A percentile compares a stretch with the other conserved stretches of the same genome.
phyloP scores from a whole-genome alignment of 2,113 vertebrate species.

The Psammodynastes pulverulentus region DNA sequence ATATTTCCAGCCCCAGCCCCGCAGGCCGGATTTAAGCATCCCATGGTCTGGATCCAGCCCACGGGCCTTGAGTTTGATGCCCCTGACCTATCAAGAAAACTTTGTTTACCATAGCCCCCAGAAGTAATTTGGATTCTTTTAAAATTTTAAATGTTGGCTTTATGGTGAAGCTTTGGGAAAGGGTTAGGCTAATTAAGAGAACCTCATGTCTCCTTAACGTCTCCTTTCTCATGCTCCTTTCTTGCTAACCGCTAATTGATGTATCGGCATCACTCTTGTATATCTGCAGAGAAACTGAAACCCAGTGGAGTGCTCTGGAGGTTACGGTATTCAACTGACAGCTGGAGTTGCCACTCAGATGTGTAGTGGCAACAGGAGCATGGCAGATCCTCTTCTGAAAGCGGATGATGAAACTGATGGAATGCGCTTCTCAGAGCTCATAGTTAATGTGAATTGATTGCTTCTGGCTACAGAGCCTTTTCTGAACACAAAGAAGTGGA shows the following conservation, averaged over 20 bases:
- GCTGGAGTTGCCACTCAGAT: background rate
- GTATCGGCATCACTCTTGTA: background rate
- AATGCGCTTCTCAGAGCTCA: background rate
- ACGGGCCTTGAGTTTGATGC: too few relatives aligned
- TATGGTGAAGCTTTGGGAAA: background rate
- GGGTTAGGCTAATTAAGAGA: background rate
- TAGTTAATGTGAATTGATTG: background rate
- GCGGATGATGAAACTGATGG: background rate
- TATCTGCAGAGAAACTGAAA: background rate
- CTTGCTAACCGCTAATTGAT: background rate
- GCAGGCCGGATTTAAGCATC: too few relatives aligned
- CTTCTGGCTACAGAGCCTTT: background rate
- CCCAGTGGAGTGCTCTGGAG: background rate
- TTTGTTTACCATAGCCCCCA: background rate
- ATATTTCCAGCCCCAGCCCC: too few relatives aligned
- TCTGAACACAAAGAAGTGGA: background rate
- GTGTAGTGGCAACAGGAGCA: background rate
- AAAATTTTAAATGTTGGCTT: background rate
- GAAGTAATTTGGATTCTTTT: background rate
- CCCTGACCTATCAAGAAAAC: background rate
- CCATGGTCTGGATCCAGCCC: too few relatives aligned
- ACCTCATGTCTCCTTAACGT: too few relatives aligned
- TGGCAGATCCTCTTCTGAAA: background rate
- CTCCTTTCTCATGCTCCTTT: background rate
- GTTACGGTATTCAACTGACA: background rate